Conservation (phyloP, 2,113 vertebrate genomes). For the Thamnaconus septentrionalis region DNA sequence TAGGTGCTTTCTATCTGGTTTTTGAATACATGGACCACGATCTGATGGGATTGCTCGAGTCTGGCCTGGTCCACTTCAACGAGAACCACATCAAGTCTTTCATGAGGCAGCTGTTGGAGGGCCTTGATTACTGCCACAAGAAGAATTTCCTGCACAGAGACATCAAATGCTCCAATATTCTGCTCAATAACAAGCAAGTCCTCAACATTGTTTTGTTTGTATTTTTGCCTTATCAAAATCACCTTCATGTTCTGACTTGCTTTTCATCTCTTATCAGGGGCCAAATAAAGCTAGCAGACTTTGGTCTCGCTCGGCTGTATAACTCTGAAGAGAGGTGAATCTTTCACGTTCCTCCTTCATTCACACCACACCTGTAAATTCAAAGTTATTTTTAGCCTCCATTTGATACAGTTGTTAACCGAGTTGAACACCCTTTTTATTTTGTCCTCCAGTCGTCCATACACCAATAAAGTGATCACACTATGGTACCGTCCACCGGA, state of each 20-base stretch:
- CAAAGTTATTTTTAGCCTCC: too few relatives aligned
- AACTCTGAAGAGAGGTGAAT: conserved; percentile 95
- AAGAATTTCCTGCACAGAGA: conserved; percentile 98
- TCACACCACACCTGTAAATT: background rate
- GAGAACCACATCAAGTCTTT: conserved; percentile 98
- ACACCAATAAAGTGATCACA: conserved; percentile 99
- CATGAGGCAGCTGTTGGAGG: conserved; percentile 98
- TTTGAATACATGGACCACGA: conserved; percentile 99
- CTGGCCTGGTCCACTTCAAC: conserved; percentile 96
- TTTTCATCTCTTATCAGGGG: conserved; percentile 77
- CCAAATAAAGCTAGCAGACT: conserved; percentile 96
- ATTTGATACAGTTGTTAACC: too few relatives aligned
- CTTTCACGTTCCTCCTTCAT: background rate
- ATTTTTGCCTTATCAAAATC: too few relatives aligned
- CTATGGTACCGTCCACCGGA: conserved; percentile 98
- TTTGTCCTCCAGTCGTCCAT: conserved; percentile 85
- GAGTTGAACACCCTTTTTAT: background rate
- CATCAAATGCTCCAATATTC: conserved; percentile 98
- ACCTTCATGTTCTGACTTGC: background rate
- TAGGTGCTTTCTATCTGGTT: conserved; percentile 96
- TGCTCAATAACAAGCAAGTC: conserved; percentile 93
- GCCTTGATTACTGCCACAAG: conserved; percentile 97
- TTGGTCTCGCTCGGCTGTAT: conserved; percentile 95
- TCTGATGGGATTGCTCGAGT: conserved; percentile 97
- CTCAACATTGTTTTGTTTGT: background rate